phyloP scores from a whole-genome alignment of 1,140 invertebrate species.

The Varroa destructor region DNA sequence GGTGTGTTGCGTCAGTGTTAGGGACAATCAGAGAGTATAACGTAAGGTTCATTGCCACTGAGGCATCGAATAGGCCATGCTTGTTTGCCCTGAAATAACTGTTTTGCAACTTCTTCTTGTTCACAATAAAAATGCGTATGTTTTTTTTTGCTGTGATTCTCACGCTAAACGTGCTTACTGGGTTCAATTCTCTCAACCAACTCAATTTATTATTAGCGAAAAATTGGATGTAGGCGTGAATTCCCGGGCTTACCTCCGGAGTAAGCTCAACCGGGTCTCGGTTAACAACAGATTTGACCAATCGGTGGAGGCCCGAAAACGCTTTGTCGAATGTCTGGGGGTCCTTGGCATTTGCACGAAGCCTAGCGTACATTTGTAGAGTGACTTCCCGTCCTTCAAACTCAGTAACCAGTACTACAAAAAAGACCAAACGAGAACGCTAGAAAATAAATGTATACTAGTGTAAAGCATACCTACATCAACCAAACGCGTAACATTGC shows the following conservation, averaged over 20 bases:
- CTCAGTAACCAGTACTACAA: background rate
- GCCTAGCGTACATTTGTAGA: background rate
- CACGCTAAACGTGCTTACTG: no score
- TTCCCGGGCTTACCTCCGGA: background rate
- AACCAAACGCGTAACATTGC: background rate
- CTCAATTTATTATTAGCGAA: no score
- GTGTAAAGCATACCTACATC: background rate
- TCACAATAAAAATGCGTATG: no score
- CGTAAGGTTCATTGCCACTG: no score
- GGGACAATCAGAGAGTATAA: no score
- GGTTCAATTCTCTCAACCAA: no score
- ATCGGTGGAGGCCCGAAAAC: slow-evolving; percentile 12
- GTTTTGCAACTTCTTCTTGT: no score
- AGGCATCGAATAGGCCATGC: no score
- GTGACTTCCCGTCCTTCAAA: slow-evolving; percentile 6
- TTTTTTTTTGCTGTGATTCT: no score
- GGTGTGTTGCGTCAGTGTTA: no score
- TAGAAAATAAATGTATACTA: background rate
- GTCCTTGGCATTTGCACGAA: slow-evolving; percentile 1
- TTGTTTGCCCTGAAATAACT: no score
- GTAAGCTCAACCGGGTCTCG: slow-evolving; percentile 6
- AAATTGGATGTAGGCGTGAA: no score
- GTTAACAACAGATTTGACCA: background rate
- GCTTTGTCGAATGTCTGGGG: background rate
- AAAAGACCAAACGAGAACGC: background rate